phyloP scores from a whole-genome alignment of 2,797 vertebrate species.

The Dryobates pubescens region DNA sequence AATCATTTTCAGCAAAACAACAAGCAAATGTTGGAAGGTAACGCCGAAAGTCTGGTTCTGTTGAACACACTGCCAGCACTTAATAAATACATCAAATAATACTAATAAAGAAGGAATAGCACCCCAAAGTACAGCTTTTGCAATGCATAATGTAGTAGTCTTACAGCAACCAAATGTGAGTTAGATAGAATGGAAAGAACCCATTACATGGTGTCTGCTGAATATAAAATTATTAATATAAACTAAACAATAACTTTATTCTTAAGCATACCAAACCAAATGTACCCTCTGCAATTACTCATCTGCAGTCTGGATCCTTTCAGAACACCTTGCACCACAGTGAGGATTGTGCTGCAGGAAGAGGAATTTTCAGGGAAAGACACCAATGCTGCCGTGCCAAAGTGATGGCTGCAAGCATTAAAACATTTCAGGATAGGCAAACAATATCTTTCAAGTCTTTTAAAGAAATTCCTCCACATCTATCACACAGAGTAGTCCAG shows the following conservation, averaged over 20 bases:
- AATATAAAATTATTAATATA: not conserved
- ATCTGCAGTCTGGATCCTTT: not conserved
- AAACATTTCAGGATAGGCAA: not conserved
- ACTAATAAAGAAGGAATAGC: not conserved
- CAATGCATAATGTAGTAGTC: not conserved
- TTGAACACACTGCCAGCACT: not conserved
- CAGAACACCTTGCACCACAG: not conserved
- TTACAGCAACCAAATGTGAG: not conserved
- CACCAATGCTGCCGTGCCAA: not conserved
- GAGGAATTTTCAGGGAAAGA: not conserved
- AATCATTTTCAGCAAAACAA: not conserved
- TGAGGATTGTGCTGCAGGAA: not conserved
- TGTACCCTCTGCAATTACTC: not conserved
- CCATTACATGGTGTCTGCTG: not conserved
- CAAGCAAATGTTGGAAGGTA: not conserved
- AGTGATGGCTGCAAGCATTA: not conserved
- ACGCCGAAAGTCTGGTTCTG: not conserved
- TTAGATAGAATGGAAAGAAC: not conserved
- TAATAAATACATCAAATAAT: not conserved
- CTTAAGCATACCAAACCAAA: not conserved
- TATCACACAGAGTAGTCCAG: not conserved
- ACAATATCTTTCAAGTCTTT: not conserved
- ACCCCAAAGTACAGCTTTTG: not conserved
- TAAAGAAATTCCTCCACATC: not conserved
- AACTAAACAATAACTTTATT: not conserved